Conservation (phyloP, 2,888 invertebrate species). For the Camponotus fellah region DNA sequence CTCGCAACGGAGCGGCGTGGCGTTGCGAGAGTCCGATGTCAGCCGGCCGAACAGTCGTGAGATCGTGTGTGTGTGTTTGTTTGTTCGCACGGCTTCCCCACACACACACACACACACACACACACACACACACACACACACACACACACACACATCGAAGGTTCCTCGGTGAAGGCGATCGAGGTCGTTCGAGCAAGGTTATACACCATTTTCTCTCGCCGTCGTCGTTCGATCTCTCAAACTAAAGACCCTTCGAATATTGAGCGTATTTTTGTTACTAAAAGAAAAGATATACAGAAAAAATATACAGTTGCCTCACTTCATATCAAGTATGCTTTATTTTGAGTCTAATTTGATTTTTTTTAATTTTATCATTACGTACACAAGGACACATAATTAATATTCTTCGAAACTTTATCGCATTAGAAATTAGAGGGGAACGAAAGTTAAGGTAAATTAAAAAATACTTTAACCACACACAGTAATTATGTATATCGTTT, state of each 20-base stretch:
- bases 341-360: not conserved
- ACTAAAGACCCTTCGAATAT: slow-evolving; percentile 21
- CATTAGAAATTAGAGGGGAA: not conserved
- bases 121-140: slow-evolving; percentile 38
- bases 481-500: not conserved
- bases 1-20: slow-evolving; percentile 25
- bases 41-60: slow-evolving; percentile 36
- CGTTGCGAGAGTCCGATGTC: slow-evolving; percentile 46
- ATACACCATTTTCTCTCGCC: slow-evolving; percentile 80
- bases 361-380: not conserved
- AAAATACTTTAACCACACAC: not conserved
- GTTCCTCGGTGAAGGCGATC: slow-evolving; percentile 83
- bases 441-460: not conserved
- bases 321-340: not conserved
- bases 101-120: slow-evolving; percentile 30
- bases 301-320: not conserved
- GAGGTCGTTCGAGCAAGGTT: slow-evolving; percentile 83
- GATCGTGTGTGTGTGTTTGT: not conserved
- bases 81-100: slow-evolving; percentile 3
- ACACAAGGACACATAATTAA: not conserved
- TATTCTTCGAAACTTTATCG: not conserved
- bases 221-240: slow-evolving; percentile 42
- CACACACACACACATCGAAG: slow-evolving; percentile 61
- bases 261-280: not conserved
- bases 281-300: not conserved